Conservation (phyloP, 2,797 vertebrate genomes). For the Microchirus variegatus region DNA sequence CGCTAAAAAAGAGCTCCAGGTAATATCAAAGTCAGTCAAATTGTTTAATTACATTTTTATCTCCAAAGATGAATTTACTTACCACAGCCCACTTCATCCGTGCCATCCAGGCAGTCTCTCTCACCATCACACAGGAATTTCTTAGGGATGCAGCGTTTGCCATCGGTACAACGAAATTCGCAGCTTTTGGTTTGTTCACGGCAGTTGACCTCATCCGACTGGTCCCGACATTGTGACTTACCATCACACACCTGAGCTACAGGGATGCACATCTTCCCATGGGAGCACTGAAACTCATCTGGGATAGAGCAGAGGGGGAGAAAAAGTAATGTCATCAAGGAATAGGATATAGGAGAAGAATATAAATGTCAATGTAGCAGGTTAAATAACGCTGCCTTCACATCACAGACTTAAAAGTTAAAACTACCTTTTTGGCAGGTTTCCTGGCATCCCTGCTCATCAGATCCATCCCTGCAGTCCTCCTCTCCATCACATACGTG, state of each 20-base stretch:
- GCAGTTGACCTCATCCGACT: constrained; percentile 87
- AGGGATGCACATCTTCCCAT: constrained; percentile 77
- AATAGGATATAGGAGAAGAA: too few relatives aligned
- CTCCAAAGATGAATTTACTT: constrained; percentile 21
- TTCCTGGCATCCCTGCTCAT: constrained; percentile 73
- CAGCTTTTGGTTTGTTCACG: constrained; percentile 75
- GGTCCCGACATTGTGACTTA: constrained; percentile 82
- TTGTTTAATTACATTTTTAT: too few relatives aligned
- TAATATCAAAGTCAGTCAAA: neutral
- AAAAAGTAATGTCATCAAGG: too few relatives aligned
- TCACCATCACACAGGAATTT: constrained; percentile 89
- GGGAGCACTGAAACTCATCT: constrained; percentile 86
- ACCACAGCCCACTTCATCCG: constrained; percentile 87
- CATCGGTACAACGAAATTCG: constrained; percentile 79
- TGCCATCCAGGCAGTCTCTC: constrained; percentile 82
- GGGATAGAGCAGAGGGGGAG: neutral
- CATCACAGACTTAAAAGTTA: accelerated
- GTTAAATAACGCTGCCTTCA: too few relatives aligned
- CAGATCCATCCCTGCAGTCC: constrained; percentile 85
- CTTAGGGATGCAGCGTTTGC: constrained; percentile 82
- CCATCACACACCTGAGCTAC: constrained; percentile 83
- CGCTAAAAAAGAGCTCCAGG: too few relatives aligned
- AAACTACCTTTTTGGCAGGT: constrained; percentile 61
- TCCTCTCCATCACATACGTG: constrained; percentile 85
- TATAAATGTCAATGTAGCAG: too few relatives aligned